phyloP scores from a whole-genome alignment of 2,888 invertebrate species.

The Drosophila phalerata region DNA sequence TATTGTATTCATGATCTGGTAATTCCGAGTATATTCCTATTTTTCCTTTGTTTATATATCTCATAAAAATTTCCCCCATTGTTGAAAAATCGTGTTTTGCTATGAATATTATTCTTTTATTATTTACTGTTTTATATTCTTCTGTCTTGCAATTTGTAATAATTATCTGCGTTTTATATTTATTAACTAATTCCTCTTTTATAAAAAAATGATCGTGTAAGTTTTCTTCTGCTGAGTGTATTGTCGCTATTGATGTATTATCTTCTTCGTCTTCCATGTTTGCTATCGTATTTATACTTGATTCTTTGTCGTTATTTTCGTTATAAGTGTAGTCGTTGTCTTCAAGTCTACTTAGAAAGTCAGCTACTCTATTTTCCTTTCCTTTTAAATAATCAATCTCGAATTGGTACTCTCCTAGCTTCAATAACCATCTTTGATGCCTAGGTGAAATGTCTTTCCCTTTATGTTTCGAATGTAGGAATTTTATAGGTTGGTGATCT shows the following conservation, averaged over 20 bases:
- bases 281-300: slow-evolving; percentile 1
- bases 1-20: slow-evolving; percentile 12
- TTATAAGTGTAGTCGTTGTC: not conserved
- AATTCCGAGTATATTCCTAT: slow-evolving; percentile 11
- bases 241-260: too few relatives aligned
- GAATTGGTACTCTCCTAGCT: not conserved
- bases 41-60: slow-evolving; percentile 14
- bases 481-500: too few relatives aligned
- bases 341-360: not conserved
- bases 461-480: too few relatives aligned
- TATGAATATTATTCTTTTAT: slow-evolving; percentile 49
- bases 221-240: too few relatives aligned
- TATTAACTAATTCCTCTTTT: too few relatives aligned
- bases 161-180: too few relatives aligned
- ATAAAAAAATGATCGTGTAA: too few relatives aligned
- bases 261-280: not conserved
- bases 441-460: not conserved
- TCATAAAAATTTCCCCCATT: slow-evolving; percentile 7
- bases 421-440: not conserved
- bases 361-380: slow-evolving; percentile 2
- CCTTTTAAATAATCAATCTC: slow-evolving; percentile 2
- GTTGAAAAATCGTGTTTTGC: slow-evolving; percentile 13
- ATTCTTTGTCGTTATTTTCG: not conserved
- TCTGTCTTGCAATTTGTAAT: too few relatives aligned
- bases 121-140: slow-evolving; percentile 21